Percentiles rank a stretch among this genome's conserved stretches.
Conservation (phyloP, 2,113 vertebrate genomes). For the Grus americana region DNA sequence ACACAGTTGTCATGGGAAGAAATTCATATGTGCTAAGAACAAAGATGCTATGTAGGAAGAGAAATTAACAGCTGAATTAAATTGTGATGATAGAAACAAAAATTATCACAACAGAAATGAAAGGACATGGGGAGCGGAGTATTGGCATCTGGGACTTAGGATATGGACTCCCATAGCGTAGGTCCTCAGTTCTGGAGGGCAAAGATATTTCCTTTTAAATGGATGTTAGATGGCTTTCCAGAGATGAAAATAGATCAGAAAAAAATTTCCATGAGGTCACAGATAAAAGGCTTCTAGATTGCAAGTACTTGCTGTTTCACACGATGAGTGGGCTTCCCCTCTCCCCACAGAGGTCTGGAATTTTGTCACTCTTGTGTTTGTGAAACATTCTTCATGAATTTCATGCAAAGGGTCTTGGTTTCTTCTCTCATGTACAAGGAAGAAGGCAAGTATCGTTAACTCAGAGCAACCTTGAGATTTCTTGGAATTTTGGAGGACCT, state of each 20-base stretch:
- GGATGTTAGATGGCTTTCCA: not conserved
- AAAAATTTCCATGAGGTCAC: not conserved
- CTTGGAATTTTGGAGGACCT: not conserved
- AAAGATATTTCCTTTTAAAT: not conserved
- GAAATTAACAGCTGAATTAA: not conserved
- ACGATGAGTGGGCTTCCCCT: fast-evolving
- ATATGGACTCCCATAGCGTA: not conserved
- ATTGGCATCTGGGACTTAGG: fast-evolving
- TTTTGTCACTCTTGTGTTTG: not conserved
- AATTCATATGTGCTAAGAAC: not conserved
- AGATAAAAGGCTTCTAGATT: not conserved
- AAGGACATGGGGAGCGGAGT: not conserved
- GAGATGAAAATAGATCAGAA: not conserved
- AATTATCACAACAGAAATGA: not conserved
- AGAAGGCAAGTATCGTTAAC: fast-evolving
- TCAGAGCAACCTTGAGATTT: not conserved
- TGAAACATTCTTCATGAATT: not conserved
- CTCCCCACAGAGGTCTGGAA: not conserved
- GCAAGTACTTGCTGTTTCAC: not conserved
- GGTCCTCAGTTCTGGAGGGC: not conserved
- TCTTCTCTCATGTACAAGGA: fast-evolving
- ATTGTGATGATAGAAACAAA: not conserved
- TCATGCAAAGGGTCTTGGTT: not conserved
- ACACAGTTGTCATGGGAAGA: not conserved
- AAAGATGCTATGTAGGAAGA: not conserved